Evolutionary conservation across 2,888 invertebrate species (phyloP).

Genomic region (Drosophila mayaguana): DNA sequence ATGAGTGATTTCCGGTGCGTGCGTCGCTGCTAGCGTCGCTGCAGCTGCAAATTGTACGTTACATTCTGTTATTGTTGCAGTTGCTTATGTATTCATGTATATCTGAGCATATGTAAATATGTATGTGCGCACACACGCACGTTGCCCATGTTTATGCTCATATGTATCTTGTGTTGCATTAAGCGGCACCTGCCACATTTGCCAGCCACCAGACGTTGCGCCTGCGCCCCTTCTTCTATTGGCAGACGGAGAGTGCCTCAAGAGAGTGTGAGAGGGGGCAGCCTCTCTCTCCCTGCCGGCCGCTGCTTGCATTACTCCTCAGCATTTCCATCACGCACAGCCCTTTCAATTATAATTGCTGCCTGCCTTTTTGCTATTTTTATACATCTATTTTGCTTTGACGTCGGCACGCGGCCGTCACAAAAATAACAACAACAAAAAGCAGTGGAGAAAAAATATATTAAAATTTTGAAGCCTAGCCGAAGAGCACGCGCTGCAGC

Average conservation of each 20-base stretch:
- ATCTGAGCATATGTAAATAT: not conserved
- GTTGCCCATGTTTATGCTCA: constrained; percentile 36
- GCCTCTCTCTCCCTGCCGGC: not conserved
- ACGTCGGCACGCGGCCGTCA: constrained; percentile 63
- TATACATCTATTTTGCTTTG: constrained; percentile 66
- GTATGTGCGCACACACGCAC: constrained; percentile 5
- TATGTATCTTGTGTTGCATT: constrained; percentile 31
- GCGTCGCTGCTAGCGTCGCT: constrained; percentile 50
- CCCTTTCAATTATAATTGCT: constrained; percentile 79
- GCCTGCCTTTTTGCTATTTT: constrained; percentile 73
- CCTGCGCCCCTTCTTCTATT: constrained; percentile 44
- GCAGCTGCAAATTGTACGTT: constrained; percentile 62
- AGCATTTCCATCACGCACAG: constrained; percentile 78
- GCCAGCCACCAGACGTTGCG: constrained; percentile 52
- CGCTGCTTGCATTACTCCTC: constrained; percentile 35
- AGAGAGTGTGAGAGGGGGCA: not conserved
- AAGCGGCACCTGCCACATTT: constrained; percentile 74
- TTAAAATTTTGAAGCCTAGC: constrained; percentile 64
- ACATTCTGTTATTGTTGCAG: constrained; percentile 47
- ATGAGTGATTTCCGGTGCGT: constrained; percentile 83
- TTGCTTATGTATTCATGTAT: not conserved
- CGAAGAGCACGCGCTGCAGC: constrained; percentile 67
- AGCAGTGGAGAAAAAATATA: constrained; percentile 27
- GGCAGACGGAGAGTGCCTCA: not conserved
- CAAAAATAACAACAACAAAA: constrained; percentile 34